Conservation (phyloP, 2,113 vertebrate species). For the Nerophis lumbriciformis region DNA sequence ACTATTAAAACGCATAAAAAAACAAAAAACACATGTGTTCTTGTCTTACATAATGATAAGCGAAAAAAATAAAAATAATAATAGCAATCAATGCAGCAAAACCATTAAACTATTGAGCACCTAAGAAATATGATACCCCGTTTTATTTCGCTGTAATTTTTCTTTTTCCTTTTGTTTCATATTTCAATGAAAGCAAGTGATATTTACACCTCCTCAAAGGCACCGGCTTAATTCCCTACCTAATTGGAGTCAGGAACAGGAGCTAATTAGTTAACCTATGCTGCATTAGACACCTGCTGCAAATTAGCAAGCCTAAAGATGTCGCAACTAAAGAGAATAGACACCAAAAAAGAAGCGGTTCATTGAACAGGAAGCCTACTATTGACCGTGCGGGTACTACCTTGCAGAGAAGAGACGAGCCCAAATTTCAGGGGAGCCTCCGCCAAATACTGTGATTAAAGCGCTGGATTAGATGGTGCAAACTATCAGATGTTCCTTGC, state of each 20-base stretch:
- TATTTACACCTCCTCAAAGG: not conserved
- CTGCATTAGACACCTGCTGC: constrained; percentile 11
- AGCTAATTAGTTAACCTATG: constrained; percentile 13
- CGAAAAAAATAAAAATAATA: too few species aligned
- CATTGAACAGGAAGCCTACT: not conserved
- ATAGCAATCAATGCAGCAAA: too few species aligned
- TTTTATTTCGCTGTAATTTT: too few species aligned
- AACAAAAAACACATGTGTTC: too few species aligned
- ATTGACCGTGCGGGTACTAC: not conserved
- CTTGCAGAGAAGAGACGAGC: not conserved
- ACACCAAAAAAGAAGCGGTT: not conserved
- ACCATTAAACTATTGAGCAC: too few species aligned
- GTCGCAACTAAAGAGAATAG: constrained; percentile 1
- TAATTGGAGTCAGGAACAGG: constrained; percentile 11
- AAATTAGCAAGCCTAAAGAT: constrained; percentile 9
- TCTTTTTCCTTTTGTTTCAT: too few species aligned
- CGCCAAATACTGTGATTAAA: not conserved
- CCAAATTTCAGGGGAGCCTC: not conserved
- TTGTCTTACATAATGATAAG: too few species aligned
- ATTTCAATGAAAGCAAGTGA: not conserved
- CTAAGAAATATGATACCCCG: too few species aligned
- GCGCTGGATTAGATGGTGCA: not conserved
- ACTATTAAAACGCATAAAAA: too few species aligned
- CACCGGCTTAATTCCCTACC: not conserved
- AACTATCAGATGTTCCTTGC: not conserved